These are phyloP conservation scores for Neolamprologus toae DNA, from an alignment of 2,113 vertebrate genomes.

Conservation along the genomic window DNA sequence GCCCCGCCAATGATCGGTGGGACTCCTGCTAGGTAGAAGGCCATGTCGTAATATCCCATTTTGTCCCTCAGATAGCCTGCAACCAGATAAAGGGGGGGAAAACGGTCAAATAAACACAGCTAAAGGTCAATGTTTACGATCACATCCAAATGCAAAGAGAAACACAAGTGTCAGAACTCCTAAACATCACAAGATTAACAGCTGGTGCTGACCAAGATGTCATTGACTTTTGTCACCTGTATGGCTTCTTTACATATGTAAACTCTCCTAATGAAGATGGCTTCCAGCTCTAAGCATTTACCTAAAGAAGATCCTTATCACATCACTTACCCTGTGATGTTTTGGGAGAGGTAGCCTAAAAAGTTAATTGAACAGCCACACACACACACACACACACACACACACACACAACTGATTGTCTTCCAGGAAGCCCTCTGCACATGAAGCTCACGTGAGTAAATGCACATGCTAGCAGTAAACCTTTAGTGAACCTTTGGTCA, in stretches of 20 bases:
- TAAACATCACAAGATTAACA: not conserved
- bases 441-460: not conserved
- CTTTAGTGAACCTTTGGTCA: not conserved
- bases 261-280: not conserved
- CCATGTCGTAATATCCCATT: constrained; percentile 79
- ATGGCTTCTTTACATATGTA: not conserved
- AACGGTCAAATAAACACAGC: not conserved
- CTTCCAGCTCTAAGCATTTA: not conserved
- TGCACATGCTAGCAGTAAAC: not conserved
- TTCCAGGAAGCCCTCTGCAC: not conserved
- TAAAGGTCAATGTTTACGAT: not conserved
- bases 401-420: not conserved
- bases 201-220: not conserved
- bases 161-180: not conserved
- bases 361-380: not conserved
- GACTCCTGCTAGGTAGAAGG: constrained; percentile 93
- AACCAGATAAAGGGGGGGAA: fast-evolving
- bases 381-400: not conserved
- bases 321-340: not conserved
- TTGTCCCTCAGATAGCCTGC: constrained; percentile 84
- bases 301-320: not conserved
- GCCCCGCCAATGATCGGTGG: constrained; percentile 88
- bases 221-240: not conserved
- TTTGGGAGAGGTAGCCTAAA: not conserved
- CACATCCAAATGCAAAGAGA: not conserved